Evolutionary conservation across 2,888 invertebrate species (phyloP), one percentile per base, ranked within the genome.

Genomic region (Nemapogon koenigi): DNA sequence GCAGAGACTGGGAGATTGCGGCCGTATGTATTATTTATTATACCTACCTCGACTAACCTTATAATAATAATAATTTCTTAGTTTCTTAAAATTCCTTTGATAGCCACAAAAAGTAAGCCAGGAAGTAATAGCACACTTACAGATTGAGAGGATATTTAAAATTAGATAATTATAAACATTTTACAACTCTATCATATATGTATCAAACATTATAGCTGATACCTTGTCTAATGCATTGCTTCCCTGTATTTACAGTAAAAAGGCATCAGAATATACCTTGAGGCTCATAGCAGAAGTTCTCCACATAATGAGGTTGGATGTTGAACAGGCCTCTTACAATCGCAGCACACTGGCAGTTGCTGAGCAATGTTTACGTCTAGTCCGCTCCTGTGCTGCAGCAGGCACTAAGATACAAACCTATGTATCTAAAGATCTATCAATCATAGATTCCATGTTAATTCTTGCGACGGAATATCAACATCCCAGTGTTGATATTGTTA

Each of bases 391-490:
- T 47, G 81, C 78, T 1, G 81, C 80, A 1, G 75, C 76, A 0
- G 81, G 79, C 39, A 70, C 72, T 11, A 72, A 76, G 50, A 73
- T 76, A 63, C 83, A 83, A 49, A 78, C 78, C 2, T 79, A 73
- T 52, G 75, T 83, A 16, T 71, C 78, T 1, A 78, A 78, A 48
- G 72, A 81, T 48, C 64, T 80, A 4, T 64, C 75, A 14, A 79
- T 81, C 41, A 49, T 82, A 8, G 72, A 78, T 27, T 71, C 76
- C 6, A 76, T 80, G 67, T 58, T 73, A 1, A 68, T 68, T n/a
- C 49, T 81, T 42, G 72, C 81, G 3, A 69, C 71, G 2, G 72
- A 70, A 46, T 70, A 71, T 46, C 71, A 78, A 47, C 69, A 78
- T 36, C 71, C 73, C 1, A 75, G 67, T 33, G 58, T 71, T 3